Base-by-base conservation (phyloP, 2,797 vertebrate genomes). In the Sebastes flavidus region DNA sequence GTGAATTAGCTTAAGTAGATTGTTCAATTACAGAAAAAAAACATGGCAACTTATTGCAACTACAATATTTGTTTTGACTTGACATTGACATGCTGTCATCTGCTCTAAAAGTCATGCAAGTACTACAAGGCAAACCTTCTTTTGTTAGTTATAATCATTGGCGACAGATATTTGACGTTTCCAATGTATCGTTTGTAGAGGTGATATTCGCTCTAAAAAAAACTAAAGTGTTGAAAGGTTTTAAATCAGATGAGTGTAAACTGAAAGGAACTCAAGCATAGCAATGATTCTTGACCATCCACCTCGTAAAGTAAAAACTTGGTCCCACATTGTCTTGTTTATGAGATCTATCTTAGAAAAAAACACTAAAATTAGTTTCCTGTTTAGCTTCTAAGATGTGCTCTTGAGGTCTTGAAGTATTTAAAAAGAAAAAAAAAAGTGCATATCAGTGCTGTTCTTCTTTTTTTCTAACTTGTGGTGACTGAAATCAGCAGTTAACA, bases 371-470 rank as follows among this genome's bases (percentile, higher is more conserved):
- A 13, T 54, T 2, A 56, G 8, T 22, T 36, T 36, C 24, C 32
- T 56, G 38, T 67, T 58, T 14, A 62, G 5, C 46, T 36, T 30
- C 22, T 34, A 9, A 38, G 2, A 36, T 77, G 74, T 86, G 77
- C 82, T 85, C 22, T 65, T 76, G 27, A 65, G 32, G 25, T 72
- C 18, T 27, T 75, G 1, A 46, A n/a, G 60, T 52, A 29, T 68
- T 22, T 13, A 6, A 12, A 5, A 7, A 34, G 14, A 76, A 3
- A 12, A 5, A 6, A 34, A 30, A 74, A 75, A 65, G 72, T 81
- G 72, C 60, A 68, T 36, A 1, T 75, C 22, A 77, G 60, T 7
- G 25, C 18, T 75, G 1, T 13, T 81, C 7, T 65, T 55, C 5
- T 27, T 34, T 34, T 6, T 6, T 16, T 49, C 14, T 63, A 22